Conservation (phyloP, 2,113 vertebrate species). For the Cavia porcellus region DNA sequence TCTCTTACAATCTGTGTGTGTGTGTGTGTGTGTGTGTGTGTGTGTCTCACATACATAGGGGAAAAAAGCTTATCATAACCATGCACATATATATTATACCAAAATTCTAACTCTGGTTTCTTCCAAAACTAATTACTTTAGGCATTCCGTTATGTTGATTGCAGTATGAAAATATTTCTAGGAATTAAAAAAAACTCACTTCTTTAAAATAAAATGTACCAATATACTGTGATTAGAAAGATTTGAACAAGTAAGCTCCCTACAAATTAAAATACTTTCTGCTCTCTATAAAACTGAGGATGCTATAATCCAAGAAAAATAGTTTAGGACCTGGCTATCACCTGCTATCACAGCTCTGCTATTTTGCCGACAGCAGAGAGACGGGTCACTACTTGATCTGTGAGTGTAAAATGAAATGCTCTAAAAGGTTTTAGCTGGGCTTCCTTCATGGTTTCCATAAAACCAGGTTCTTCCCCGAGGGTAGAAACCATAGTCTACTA, state of each 20-base stretch:
- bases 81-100: background rate
- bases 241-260: background rate
- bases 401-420: background rate
- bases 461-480: background rate
- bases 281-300: background rate
- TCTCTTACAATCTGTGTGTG: background rate
- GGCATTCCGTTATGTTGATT: background rate
- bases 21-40: background rate
- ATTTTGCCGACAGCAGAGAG: background rate
- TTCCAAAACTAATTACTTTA: background rate
- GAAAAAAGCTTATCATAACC: background rate
- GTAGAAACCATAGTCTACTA: conserved; percentile 12
- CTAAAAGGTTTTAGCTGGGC: background rate
- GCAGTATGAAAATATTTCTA: conserved; percentile 49
- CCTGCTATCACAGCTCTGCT: background rate
- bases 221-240: background rate
- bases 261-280: conserved; percentile 51
- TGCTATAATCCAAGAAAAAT: background rate
- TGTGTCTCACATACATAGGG: background rate
- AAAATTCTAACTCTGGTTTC: conserved; percentile 21
- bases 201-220: background rate
- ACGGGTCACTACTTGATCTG: background rate
- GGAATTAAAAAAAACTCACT: conserved; percentile 37
- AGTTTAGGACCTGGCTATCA: background rate
- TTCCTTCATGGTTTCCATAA: background rate